Conservation (phyloP, 2,113 vertebrate species). For the Lontra canadensis region DNA sequence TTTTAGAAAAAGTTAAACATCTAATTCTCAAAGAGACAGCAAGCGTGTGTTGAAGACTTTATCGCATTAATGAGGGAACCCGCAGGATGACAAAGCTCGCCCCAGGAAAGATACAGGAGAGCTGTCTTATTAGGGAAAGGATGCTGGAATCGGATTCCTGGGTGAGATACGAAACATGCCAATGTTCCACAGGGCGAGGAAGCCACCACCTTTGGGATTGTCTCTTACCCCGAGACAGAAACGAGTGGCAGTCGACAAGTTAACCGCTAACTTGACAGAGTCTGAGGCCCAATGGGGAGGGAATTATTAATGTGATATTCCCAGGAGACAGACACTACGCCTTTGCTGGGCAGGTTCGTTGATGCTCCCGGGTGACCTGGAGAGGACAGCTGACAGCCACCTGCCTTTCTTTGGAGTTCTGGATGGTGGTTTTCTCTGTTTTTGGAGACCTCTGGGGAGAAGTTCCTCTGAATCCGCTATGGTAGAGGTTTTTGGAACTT, state of each 20-base stretch:
- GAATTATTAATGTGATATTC: not conserved
- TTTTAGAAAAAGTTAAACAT: not conserved
- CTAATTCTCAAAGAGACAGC: not conserved
- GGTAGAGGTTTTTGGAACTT: not conserved
- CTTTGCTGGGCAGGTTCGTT: not conserved
- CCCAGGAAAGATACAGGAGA: not conserved
- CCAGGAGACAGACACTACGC: not conserved
- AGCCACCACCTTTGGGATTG: not conserved
- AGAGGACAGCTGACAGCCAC: rapidly evolving
- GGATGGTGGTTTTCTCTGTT: not conserved
- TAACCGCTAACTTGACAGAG: not conserved
- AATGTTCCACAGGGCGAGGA: rapidly evolving
- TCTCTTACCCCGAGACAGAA: not conserved
- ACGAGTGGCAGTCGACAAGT: rapidly evolving
- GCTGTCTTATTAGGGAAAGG: not conserved
- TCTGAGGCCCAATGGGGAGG: not conserved
- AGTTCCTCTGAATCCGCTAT: not conserved
- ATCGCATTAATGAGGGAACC: not conserved
- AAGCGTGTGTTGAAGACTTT: not conserved
- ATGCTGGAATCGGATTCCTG: not conserved
- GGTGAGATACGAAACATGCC: not conserved
- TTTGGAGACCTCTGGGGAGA: not conserved
- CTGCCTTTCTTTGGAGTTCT: not conserved
- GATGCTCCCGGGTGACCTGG: rapidly evolving
- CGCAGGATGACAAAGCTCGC: not conserved